Base-by-base conservation (phyloP, 53 echinoderm and acorn worm genomes). In the Holothuria scabra region DNA sequence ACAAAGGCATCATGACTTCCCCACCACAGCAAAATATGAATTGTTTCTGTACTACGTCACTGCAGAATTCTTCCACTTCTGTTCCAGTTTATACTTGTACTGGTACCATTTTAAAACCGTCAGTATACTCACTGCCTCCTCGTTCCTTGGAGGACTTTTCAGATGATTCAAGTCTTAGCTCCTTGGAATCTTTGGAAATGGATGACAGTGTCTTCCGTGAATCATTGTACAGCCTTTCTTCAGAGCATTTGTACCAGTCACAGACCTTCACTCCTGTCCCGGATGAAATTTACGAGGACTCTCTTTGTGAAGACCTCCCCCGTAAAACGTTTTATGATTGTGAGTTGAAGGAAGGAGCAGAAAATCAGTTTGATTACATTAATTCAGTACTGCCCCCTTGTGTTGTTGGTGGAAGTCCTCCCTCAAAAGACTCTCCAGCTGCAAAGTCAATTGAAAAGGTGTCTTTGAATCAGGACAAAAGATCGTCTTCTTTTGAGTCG, bases 41-140 rank as follows among this genome's bases (percentile, higher is more conserved):
- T 29, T 18, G 28, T 29, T 76, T 31, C 33, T 28, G 11, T 56
- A 21, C 31, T 9, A 46, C 78, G 18, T 8, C 26, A 11, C 19
- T 28, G 32, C 29, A 58, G 29, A 14, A 30, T 78, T 14, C 78
- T 56, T 18, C 16, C 28, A 78, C 52, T 8, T 16, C 57, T 16
- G 26, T 30, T 33, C 78, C 78, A 18, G 56, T 30, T 20, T 30
- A 18, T 11, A 56, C 78, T 18, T 23, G 24, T 49, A 64, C 44
- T 41, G 12, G 65, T 26, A 92, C 83, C 92, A 90, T 22, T 62
- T 92, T 30, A 91, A 93, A 85, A 88, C 96, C 5, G 87, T 91
- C 23, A 87, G 91, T 57, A 91, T 91, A 60, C 86, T 89, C 65
- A 2, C 25, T 81, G 37, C 82, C 82, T 62, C 82, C 37, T 35